Conservation (phyloP, 2,888 invertebrate species). For the Lamellibrachia columna region DNA sequence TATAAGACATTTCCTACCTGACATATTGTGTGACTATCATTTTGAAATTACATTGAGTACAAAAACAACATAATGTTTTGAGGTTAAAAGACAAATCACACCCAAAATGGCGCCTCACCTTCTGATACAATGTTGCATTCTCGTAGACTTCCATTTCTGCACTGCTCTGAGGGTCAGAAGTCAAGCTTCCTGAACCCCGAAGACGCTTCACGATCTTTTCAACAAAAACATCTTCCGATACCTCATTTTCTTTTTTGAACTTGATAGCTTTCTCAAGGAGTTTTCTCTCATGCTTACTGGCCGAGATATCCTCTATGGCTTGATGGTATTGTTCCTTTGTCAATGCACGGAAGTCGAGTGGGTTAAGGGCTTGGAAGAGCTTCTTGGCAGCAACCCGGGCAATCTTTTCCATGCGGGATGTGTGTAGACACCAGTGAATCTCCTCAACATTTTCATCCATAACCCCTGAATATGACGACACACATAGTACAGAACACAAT, state of each 20-base stretch:
- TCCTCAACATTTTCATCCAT: slow-evolving; percentile 79
- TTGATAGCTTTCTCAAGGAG: slow-evolving; percentile 58
- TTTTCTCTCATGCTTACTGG: slow-evolving; percentile 51
- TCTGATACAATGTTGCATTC: slow-evolving; percentile 49
- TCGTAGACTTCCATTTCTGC: slow-evolving; percentile 46
- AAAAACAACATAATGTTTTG: not conserved
- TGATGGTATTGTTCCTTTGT: slow-evolving; percentile 73
- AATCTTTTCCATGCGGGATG: slow-evolving; percentile 86
- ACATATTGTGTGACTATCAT: not conserved
- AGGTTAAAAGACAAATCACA: not conserved
- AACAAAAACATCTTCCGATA: slow-evolving; percentile 61
- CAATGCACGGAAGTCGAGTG: slow-evolving; percentile 71
- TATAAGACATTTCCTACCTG: not conserved
- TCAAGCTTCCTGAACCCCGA: slow-evolving; percentile 56
- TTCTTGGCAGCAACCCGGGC: slow-evolving; percentile 87
- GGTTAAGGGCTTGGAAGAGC: slow-evolving; percentile 78
- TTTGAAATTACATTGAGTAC: not conserved
- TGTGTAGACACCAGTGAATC: slow-evolving; percentile 81
- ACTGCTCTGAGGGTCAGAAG: slow-evolving; percentile 39
- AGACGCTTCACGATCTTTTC: slow-evolving; percentile 57
- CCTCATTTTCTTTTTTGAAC: slow-evolving; percentile 49
- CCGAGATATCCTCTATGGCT: slow-evolving; percentile 52
- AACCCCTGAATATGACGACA: slow-evolving; percentile 70
- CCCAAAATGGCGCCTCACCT: slow-evolving; percentile 45
- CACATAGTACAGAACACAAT: not conserved